These are phyloP conservation scores for Entomyzon cyanotis DNA, from an alignment of 2,113 vertebrate genomes.

Conservation along the genomic window DNA sequence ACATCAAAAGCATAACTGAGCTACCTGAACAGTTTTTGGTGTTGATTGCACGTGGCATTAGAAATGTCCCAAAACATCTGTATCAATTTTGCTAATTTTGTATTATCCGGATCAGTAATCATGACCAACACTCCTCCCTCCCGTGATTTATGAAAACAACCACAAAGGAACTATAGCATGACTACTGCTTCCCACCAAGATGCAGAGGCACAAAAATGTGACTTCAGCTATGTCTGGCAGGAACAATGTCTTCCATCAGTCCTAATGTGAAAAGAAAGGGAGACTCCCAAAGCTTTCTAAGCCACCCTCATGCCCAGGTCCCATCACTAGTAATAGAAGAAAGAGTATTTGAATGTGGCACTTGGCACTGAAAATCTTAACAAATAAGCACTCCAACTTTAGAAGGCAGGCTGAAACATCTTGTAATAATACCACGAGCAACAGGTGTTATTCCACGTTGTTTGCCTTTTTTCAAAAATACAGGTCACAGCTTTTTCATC, in stretches of 20 bases:
- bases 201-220: conserved; percentile 26
- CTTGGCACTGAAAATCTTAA: neutral
- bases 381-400: neutral
- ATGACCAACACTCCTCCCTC: neutral
- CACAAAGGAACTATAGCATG: neutral
- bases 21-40: neutral
- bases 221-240: neutral
- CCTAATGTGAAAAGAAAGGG: neutral
- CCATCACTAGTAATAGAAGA: neutral
- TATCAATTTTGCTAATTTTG: neutral
- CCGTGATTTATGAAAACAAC: neutral
- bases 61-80: neutral
- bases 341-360: neutral
- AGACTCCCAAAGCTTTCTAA: neutral
- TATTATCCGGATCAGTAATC: neutral
- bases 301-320: fast-evolving
- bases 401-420: neutral
- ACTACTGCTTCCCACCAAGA: conserved; percentile 25
- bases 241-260: neutral
- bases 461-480: neutral
- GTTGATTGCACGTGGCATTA: neutral
- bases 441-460: neutral
- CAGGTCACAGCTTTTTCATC: neutral
- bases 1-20: neutral
- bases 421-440: neutral